Conservation (phyloP, 2,797 vertebrate species). For the Catamblyrhynchus diadema region DNA sequence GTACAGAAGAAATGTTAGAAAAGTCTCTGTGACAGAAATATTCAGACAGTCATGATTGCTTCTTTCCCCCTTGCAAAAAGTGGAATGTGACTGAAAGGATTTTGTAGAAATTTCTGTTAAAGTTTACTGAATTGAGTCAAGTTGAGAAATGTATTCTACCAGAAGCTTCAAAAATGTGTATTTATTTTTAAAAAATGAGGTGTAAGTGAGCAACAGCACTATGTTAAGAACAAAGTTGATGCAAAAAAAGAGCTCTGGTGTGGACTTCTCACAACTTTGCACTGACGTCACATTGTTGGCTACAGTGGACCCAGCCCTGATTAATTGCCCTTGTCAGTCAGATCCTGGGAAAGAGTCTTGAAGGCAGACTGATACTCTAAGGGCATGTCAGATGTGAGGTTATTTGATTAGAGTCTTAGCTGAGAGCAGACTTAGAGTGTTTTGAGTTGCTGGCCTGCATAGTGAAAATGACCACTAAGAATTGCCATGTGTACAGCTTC, state of each 20-base stretch:
- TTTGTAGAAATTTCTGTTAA: not conserved
- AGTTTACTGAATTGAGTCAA: not conserved
- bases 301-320: not conserved
- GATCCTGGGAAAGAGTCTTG: constrained; percentile 39
- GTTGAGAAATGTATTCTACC: not conserved
- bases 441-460: not conserved
- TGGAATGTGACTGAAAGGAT: not conserved
- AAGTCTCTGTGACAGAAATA: not conserved
- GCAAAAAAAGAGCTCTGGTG: not conserved
- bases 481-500: not conserved
- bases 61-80: not conserved
- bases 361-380: not conserved
- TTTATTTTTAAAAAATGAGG: not conserved
- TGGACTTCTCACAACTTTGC: not conserved
- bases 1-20: not conserved
- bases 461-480: not conserved
- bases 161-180: not conserved
- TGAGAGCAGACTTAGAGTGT: not conserved
- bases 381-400: not conserved
- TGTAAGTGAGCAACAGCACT: not conserved
- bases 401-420: not conserved
- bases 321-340: constrained; percentile 46
- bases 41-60: not conserved
- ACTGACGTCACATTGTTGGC: not conserved
- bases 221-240: not conserved